A percentile compares a stretch with the other conserved stretches of the same genome.
Conservation (phyloP, 2,113 vertebrate genomes). For the Psephotus haematonotus region DNA sequence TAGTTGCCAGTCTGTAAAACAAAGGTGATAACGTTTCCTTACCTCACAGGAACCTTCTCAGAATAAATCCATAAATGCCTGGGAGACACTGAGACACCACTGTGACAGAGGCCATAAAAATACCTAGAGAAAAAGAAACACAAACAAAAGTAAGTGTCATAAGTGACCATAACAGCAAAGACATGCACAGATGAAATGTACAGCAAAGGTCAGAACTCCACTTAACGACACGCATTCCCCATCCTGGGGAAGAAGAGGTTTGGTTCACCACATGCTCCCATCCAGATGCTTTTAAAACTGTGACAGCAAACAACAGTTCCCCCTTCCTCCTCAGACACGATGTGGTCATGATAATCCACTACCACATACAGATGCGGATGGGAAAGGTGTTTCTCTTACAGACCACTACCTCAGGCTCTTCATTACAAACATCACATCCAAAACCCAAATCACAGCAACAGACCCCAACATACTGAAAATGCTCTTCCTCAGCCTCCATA, state of each 20-base stretch:
- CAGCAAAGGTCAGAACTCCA: background rate
- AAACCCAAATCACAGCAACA: rapidly evolving
- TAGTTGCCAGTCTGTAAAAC: slow-evolving; percentile 7
- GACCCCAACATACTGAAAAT: background rate
- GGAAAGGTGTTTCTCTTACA: background rate
- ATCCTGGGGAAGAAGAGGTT: background rate
- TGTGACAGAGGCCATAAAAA: slow-evolving; percentile 65
- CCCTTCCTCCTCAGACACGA: background rate
- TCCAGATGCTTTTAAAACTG: background rate
- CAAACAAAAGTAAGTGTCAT: background rate
- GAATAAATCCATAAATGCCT: slow-evolving; percentile 68
- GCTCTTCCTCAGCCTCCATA: background rate
- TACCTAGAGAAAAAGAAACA: slow-evolving; percentile 1
- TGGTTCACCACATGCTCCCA: background rate
- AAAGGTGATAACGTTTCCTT: background rate
- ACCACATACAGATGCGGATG: rapidly evolving
- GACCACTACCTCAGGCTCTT: background rate
- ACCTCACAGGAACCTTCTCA: slow-evolving; percentile 67
- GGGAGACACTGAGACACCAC: slow-evolving; percentile 58
- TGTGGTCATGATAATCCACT: rapidly evolving
- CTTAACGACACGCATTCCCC: background rate
- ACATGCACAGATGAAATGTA: background rate
- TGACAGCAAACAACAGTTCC: background rate
- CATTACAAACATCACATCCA: background rate
- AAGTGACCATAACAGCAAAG: background rate